Evolutionary conservation across 2,888 invertebrate species (phyloP).

Genomic region (Masnerella sp.): DNA sequence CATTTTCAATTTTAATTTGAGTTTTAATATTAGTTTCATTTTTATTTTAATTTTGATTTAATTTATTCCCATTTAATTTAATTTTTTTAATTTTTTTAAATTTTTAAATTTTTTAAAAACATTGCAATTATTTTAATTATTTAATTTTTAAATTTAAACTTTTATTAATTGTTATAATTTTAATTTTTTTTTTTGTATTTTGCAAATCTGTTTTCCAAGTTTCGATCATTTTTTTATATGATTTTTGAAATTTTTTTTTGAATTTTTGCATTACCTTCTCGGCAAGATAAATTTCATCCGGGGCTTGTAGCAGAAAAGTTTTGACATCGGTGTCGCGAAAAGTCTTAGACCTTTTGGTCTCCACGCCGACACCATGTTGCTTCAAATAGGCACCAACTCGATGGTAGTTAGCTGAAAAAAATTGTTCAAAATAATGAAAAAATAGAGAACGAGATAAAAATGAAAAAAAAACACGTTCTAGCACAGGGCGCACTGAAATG

Average conservation of each 20-base stretch:
- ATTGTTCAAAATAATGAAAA: background rate
- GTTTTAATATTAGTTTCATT: slow-evolving; percentile 1
- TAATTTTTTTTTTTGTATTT: background rate
- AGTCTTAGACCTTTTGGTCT: slow-evolving; percentile 33
- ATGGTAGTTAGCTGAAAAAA: slow-evolving; percentile 22
- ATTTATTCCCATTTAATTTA: no score
- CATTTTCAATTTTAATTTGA: background rate
- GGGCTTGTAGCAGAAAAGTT: slow-evolving; percentile 48
- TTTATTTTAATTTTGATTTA: background rate
- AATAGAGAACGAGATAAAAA: background rate
- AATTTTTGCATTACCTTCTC: slow-evolving; percentile 47
- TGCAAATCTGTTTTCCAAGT: no score
- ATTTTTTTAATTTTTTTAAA: no score
- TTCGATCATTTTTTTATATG: no score
- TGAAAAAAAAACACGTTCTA: no score
- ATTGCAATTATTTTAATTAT: no score
- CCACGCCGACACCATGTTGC: slow-evolving; percentile 17
- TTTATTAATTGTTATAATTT: no score
- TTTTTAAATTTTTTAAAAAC: no score
- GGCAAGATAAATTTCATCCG: slow-evolving; percentile 59
- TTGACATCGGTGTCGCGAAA: slow-evolving; percentile 31
- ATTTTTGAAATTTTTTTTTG: no score
- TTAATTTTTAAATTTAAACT: no score
- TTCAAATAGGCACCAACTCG: slow-evolving; percentile 24
- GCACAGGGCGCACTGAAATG: no score